These are phyloP conservation scores for Styela plicata DNA, from an alignment of 23 tunicate genomes.

Conservation along the genomic window DNA sequence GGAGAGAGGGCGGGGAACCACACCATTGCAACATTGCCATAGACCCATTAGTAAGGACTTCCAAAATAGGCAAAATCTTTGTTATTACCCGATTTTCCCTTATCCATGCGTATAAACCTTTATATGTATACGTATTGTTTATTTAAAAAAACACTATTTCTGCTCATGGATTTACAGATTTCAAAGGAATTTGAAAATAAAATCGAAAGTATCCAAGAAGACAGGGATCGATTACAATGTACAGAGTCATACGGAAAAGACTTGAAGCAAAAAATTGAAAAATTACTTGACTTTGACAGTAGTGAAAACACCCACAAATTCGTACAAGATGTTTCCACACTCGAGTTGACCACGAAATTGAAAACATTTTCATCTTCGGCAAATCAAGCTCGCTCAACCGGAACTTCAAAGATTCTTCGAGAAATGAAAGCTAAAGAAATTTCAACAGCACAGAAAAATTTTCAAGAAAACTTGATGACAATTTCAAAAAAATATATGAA, in stretches of 20 bases:
- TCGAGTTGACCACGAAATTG: not conserved
- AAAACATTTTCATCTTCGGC: not conserved
- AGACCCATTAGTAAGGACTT: too few species aligned
- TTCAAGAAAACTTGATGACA: not conserved
- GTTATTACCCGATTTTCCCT: too few species aligned
- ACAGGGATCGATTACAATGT: not conserved
- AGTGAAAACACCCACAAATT: not conserved
- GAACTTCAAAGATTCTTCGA: not conserved
- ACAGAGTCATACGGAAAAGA: not conserved
- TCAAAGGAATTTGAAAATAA: not conserved
- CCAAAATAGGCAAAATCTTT: too few species aligned
- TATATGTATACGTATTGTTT: too few species aligned
- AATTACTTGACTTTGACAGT: not conserved
- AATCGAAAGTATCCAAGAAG: not conserved
- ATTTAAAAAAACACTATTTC: too few species aligned
- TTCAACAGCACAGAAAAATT: not conserved
- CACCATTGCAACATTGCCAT: too few species aligned
- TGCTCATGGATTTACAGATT: too few species aligned
- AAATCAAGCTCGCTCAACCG: not conserved
- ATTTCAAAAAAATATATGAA: not conserved
- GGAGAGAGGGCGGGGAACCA: too few species aligned
- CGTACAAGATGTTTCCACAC: not conserved
- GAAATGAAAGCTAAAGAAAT: not conserved
- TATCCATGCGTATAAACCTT: too few species aligned
- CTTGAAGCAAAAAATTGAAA: not conserved